phyloP scores from a whole-genome alignment of 2,797 vertebrate genomes.

The Rhynchotus rufescens region DNA sequence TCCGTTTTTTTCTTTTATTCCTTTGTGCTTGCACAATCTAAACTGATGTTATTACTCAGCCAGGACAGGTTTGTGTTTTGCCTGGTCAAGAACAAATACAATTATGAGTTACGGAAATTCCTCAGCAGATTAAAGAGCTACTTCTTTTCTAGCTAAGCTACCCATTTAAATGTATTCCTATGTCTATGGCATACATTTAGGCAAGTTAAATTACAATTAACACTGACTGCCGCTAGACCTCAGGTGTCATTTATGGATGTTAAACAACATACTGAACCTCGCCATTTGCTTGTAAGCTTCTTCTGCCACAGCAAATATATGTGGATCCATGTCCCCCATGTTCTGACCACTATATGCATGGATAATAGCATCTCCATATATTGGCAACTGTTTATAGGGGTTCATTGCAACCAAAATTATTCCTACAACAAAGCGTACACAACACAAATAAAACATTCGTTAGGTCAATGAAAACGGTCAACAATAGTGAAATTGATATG shows the following conservation, averaged over 20 bases:
- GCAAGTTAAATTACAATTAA: not conserved
- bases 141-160: not conserved
- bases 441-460: not conserved
- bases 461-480: not conserved
- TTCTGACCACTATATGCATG: conserved; percentile 97
- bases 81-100: not conserved
- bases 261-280: conserved; percentile 82
- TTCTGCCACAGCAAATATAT: conserved; percentile 98
- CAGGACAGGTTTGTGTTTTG: not conserved
- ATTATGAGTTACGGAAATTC: not conserved
- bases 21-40: not conserved
- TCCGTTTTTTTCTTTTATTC: not conserved
- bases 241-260: not conserved
- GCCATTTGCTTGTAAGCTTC: conserved; percentile 99
- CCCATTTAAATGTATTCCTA: not conserved
- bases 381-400: conserved; percentile 92
- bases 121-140: not conserved
- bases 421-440: conserved; percentile 76
- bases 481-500: not conserved
- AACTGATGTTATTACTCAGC: not conserved
- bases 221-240: not conserved
- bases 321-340: conserved; percentile 98
- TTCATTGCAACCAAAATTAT: conserved; percentile 98
- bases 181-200: not conserved
- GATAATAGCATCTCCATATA: conserved; percentile 97